Conservation (phyloP, 2,888 invertebrate species). For the Elegia similella region DNA sequence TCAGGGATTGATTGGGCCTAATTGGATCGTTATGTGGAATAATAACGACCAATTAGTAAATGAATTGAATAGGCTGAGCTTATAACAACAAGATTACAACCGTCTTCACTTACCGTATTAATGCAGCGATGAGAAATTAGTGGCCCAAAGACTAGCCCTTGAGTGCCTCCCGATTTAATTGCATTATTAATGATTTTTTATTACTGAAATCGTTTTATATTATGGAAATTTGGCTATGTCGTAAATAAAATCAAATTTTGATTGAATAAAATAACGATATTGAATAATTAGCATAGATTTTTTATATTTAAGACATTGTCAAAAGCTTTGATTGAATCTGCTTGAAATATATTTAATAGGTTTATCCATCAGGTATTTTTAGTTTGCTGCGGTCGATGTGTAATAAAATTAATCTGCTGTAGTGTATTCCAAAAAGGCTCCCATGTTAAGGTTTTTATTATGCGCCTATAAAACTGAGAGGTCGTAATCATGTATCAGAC, state of each 20-base stretch:
- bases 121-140: slow-evolving; percentile 31
- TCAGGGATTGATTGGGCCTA: slow-evolving; percentile 72
- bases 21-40: slow-evolving; percentile 69
- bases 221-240: not conserved
- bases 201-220: not conserved
- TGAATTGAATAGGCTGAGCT: slow-evolving; percentile 58
- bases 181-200: slow-evolving; percentile 13
- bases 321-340: slow-evolving; percentile 15
- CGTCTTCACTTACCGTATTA: slow-evolving; percentile 46
- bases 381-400: slow-evolving; percentile 46
- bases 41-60: slow-evolving; percentile 75
- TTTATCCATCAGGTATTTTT: slow-evolving; percentile 6
- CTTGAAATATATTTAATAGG: slow-evolving; percentile 6
- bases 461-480: slow-evolving; percentile 64
- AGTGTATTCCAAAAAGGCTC: slow-evolving; percentile 60
- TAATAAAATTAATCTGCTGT: slow-evolving; percentile 56
- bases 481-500: slow-evolving; percentile 53
- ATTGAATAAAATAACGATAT: not conserved
- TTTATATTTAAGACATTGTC: slow-evolving; percentile 5
- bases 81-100: slow-evolving; percentile 47
- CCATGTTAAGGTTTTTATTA: slow-evolving; percentile 64
- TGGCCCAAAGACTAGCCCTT: slow-evolving; percentile 37
- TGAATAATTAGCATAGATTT: not conserved
- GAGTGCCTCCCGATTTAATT: slow-evolving; percentile 30
- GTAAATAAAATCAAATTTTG: not conserved